Evolutionary conservation across 1,140 invertebrate species (phyloP), one percentile per base, ranked within the genome.

Genomic region (Odontomachus brunneus): DNA sequence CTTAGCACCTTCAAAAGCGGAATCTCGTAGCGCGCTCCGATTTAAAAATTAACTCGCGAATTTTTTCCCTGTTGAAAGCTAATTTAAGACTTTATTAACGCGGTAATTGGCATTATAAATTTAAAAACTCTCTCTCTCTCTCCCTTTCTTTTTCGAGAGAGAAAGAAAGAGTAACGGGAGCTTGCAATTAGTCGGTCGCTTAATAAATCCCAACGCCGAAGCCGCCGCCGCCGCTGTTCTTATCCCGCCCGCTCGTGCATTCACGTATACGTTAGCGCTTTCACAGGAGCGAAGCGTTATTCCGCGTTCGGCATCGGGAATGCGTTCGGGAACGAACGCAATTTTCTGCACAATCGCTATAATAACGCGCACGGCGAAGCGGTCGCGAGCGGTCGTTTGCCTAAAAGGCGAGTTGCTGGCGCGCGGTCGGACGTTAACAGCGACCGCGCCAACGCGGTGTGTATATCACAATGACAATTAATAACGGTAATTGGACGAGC

Each of bases 401-500:
- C 29, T 26, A 33, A 80, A 53, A 38, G 59, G 24, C 7, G 26
- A 7, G 4, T 26, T 33, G 51, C 53, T 57, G 57, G 17, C 65
- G 17, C 65, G 62, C 74, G 57, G 33, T 48, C 65, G 17, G 65
- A 80, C 63, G 65, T 57, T 80, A 80, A 80, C 69, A 59, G 38
- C 53, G 26, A 71, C 75, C 33, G 51, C 55, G 38, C 24, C 49
- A 57, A 33, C 53, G 17, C 73, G 73, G 49, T 76, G 65, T 75
- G 48, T 87, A 86, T 80, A 86, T 87, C 86, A 87, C 86, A 87
- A 87, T 87, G 82, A 87, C 86, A 87, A 87, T 87, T 87, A 87
- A 87, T 87, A 87, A 87, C 85, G 82, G 74, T 75, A 87, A 87
- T 85, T 81, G 74, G 82, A 87, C 85, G 60, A 87, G 84, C 76